These are phyloP conservation scores for Epinephelus coioides DNA, from an alignment of 2,797 vertebrate genomes.

Conservation along the genomic window DNA sequence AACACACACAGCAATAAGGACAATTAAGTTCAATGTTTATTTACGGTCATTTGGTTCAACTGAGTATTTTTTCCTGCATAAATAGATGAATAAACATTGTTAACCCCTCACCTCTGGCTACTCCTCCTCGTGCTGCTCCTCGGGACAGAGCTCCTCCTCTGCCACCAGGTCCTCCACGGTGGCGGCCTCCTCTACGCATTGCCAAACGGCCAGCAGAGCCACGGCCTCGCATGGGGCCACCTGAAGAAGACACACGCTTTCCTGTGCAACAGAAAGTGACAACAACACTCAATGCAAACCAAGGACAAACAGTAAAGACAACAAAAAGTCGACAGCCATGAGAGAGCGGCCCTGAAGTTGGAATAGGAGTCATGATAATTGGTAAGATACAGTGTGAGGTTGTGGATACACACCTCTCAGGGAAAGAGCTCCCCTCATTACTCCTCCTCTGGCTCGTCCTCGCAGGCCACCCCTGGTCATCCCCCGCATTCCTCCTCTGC, in stretches of 20 bases:
- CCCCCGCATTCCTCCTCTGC: constrained; percentile 90
- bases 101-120: constrained; percentile 87
- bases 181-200: constrained; percentile 88
- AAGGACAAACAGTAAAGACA: neutral
- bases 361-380: neutral
- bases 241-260: constrained; percentile 73
- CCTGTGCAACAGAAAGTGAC: constrained; percentile 52
- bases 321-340: neutral
- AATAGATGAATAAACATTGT: neutral
- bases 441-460: constrained; percentile 89
- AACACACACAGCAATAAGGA: neutral
- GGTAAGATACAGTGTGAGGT: neutral
- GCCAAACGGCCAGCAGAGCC: constrained; percentile 88
- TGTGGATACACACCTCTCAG: constrained; percentile 87
- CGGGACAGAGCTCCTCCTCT: constrained; percentile 87
- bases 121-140: constrained; percentile 87
- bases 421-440: constrained; percentile 89
- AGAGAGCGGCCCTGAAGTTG: neutral
- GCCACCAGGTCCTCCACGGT: constrained; percentile 87
- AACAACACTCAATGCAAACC: neutral
- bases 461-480: constrained; percentile 90
- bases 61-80: neutral
- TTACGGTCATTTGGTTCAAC: neutral
- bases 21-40: neutral
- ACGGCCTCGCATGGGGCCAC: constrained; percentile 89